A percentile compares a stretch with the other conserved stretches of the same genome.
Evolutionary conservation across 1,140 invertebrate genomes (phyloP).

Genomic region (Mamestra configurata): DNA sequence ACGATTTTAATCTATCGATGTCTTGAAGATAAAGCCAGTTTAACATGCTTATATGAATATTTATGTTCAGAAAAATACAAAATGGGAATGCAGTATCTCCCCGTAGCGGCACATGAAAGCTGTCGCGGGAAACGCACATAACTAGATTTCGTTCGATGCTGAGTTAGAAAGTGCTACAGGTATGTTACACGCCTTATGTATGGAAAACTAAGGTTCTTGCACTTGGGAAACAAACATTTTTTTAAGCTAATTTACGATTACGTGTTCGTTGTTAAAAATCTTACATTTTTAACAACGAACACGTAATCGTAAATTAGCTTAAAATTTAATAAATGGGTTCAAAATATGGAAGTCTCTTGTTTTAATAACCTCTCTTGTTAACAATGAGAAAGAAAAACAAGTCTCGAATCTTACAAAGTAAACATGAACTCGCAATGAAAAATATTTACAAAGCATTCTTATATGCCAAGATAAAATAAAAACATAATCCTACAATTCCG

Average conservation of each 20-base stretch:
- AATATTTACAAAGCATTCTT: neutral
- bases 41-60: neutral
- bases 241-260: too few species aligned
- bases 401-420: neutral
- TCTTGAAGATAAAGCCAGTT: neutral
- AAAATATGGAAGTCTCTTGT: neutral
- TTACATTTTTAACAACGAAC: too few species aligned
- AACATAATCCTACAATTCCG: neutral
- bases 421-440: neutral
- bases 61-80: constrained; percentile 12
- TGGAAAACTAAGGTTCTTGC: neutral
- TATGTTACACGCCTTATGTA: neutral
- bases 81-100: constrained; percentile 51
- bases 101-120: constrained; percentile 53
- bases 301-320: too few species aligned
- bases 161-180: constrained; percentile 49
- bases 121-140: constrained; percentile 29
- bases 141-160: constrained; percentile 30
- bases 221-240: neutral
- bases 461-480: neutral
- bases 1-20: neutral
- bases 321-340: neutral
- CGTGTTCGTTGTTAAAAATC: too few species aligned
- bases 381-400: neutral
- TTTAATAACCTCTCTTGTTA: neutral